These are phyloP conservation scores for Egretta garzetta DNA, from an alignment of 2,113 vertebrate genomes.

Conservation along the genomic window DNA sequence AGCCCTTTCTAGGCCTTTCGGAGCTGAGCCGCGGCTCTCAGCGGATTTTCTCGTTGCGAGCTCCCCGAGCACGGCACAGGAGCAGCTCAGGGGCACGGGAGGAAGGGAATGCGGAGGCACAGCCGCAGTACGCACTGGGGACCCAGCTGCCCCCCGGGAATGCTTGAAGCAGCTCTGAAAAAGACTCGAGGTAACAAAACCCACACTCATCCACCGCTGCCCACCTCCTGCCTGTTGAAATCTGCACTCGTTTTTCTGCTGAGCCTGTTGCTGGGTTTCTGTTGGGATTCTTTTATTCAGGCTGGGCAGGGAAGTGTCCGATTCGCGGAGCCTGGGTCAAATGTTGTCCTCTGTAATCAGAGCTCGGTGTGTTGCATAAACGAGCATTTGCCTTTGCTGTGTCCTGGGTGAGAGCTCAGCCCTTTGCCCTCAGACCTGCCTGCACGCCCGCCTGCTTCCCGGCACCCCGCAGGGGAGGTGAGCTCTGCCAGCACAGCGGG, in stretches of 20 bases:
- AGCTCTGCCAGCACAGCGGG: not conserved
- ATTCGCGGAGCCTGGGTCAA: not conserved
- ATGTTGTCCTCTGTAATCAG: not conserved
- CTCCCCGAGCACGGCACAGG: not conserved
- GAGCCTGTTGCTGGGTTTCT: not conserved
- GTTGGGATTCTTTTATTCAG: not conserved
- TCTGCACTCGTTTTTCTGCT: not conserved
- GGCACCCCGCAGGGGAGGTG: fast-evolving
- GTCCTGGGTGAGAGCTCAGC: not conserved
- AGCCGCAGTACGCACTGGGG: not conserved
- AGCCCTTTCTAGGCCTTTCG: not conserved
- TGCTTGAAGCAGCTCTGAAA: not conserved
- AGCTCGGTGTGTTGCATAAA: not conserved
- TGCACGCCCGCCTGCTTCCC: not conserved
- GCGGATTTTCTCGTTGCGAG: fast-evolving
- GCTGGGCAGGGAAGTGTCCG: not conserved
- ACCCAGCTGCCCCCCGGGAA: not conserved
- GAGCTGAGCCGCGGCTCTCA: not conserved
- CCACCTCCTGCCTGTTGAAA: not conserved
- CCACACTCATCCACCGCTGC: not conserved
- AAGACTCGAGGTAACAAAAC: not conserved
- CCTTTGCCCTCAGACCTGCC: not conserved
- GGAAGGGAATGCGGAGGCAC: not conserved
- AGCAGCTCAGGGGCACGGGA: not conserved
- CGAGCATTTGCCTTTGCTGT: not conserved